Percentiles rank a stretch among this genome's conserved stretches.
Conservation (phyloP, 2,113 vertebrate species). For the Alosa alosa region DNA sequence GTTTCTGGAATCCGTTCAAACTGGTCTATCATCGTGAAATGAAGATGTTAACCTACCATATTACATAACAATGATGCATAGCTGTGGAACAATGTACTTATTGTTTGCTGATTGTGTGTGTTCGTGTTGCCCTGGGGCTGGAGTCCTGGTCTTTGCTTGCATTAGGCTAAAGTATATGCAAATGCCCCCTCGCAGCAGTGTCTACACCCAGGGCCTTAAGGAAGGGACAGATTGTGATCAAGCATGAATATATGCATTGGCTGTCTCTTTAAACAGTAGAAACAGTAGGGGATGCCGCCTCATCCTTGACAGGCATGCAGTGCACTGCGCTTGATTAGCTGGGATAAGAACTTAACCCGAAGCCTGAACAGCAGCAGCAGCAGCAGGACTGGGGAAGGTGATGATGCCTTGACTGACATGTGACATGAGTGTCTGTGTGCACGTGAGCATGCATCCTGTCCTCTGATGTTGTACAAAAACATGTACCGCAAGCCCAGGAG, state of each 20-base stretch:
- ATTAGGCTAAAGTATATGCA: background rate
- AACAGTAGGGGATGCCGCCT: slow-evolving; percentile 4
- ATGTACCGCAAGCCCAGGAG: background rate
- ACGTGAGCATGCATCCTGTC: background rate
- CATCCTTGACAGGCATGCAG: background rate
- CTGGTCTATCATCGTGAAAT: background rate
- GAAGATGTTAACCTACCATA: background rate
- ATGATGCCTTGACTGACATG: background rate
- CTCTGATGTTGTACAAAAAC: background rate
- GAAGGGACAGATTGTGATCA: background rate
- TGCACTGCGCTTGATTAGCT: background rate
- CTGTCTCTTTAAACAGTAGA: background rate
- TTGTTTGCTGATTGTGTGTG: background rate
- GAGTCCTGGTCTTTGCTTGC: background rate
- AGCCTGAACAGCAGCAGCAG: no score
- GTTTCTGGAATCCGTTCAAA: background rate
- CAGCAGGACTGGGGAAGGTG: background rate
- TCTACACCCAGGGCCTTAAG: background rate
- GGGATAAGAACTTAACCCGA: background rate
- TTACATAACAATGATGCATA: background rate
- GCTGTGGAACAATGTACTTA: no score
- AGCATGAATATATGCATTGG: background rate
- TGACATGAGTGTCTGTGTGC: background rate
- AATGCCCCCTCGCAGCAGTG: background rate
- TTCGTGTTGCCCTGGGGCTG: background rate